Evolutionary conservation across 1,140 invertebrate genomes (phyloP).

Genomic region (Drosophila lacteicornis): DNA sequence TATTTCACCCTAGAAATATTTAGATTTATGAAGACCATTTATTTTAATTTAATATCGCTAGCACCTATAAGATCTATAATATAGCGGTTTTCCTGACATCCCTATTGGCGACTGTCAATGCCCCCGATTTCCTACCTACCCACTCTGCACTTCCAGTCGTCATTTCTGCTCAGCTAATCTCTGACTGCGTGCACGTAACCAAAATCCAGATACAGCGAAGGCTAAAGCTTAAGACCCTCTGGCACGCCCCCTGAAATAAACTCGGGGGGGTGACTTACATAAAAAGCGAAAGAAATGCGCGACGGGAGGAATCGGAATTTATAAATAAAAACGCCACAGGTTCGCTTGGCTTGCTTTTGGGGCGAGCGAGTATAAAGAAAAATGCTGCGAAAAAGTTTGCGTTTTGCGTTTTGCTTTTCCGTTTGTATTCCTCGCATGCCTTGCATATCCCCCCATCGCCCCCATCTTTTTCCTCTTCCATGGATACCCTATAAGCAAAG

Average conservation of each 20-base stretch:
- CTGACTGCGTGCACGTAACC: conserved; percentile 68
- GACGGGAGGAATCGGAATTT: conserved; percentile 23
- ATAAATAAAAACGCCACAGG: conserved; percentile 64
- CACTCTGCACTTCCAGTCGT: conserved; percentile 48
- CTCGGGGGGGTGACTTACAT: conserved; percentile 44
- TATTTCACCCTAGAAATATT: too few species aligned
- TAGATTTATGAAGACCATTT: too few species aligned
- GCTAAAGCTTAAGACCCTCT: conserved; percentile 7
- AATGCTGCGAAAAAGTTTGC: conserved; percentile 52
- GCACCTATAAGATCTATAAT: too few species aligned
- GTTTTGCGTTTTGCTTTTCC: conserved; percentile 36
- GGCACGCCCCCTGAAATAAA: conserved; percentile 1
- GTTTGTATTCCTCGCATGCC: conserved; percentile 30
- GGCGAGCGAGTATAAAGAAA: conserved; percentile 27
- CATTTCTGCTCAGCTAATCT: conserved; percentile 79
- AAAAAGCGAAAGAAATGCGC: conserved; percentile 37
- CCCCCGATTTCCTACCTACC: neutral
- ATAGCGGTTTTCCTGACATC: neutral
- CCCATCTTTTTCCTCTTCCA: neutral
- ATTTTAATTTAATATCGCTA: too few species aligned
- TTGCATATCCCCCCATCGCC: conserved; percentile 9
- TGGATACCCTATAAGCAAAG: conserved; percentile 19
- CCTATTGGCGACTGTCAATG: conserved; percentile 23
- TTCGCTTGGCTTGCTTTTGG: conserved; percentile 55
- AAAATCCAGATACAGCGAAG: conserved; percentile 29